Evolutionary conservation across 2,797 vertebrate genomes (phyloP), one percentile per base, ranked within the genome.

Genomic region (Mus spretus): DNA sequence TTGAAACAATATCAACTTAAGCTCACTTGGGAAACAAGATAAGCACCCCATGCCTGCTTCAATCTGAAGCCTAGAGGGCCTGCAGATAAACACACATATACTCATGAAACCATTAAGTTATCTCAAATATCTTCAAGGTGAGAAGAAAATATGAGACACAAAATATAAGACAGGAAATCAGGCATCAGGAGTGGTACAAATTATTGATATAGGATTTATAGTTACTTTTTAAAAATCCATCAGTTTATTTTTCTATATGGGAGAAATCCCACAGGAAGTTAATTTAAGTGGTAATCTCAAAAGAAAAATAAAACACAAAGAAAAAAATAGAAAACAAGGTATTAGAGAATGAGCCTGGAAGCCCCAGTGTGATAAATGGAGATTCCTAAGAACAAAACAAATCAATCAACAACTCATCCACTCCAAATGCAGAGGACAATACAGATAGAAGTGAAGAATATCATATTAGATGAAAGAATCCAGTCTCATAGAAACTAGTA

Each of bases 61-160:
- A 81, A 53, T 80, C 55, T 84, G 55, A 82, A 74, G 57, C 82
- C 47, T n/a, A 14, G 53, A 94, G 70, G 74, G 40, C 22, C 55
- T 85, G 50, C 6, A 84, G 61, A 83, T 75, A 89, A 20, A 94
- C 12, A 85, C 0, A 91, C 12, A 91, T 19, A 92, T 7, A 90
- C 59, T 47, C 65, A 81, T 47, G 57, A 77, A 9, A 78, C 13
- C 28, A 85, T 17, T 7, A 86, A 28, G 22, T 78, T 91, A 86
- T 26, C 26, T 47, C 82, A 19, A 95, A 95, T 80, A 87, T 88
- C 44, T 92, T 87, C 24, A 94, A 63, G 13, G 26, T 86, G n/a
- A 91, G n/a, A 95, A 79, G 47, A 84, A 90, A 94, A 95, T 89
- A 17, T 82, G n/a, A 96, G 24, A 44, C 88, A 95, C 28, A 91